Evolutionary conservation across 2,888 invertebrate genomes (phyloP).

Genomic region (Heliconius erato): DNA sequence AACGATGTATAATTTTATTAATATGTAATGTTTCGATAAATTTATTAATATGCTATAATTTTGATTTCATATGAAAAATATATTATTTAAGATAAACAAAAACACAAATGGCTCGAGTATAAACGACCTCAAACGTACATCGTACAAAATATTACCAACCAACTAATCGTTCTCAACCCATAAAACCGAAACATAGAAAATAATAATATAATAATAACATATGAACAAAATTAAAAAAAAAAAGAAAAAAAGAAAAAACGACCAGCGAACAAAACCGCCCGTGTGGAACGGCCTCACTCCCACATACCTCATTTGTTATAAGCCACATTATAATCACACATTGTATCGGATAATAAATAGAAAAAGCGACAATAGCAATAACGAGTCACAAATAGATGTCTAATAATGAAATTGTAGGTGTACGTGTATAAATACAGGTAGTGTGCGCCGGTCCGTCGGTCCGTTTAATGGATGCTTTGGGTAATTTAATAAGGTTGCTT

Average conservation of each 20-base stretch:
- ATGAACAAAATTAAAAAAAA: constrained; percentile 28
- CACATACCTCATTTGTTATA: constrained; percentile 80
- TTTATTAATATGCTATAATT: too few species aligned
- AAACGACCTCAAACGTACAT: not conserved
- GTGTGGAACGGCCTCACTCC: constrained; percentile 76
- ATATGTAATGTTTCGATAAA: not conserved
- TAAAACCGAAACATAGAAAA: not conserved
- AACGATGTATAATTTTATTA: not conserved
- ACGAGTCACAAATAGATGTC: constrained; percentile 81
- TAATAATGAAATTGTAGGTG: constrained; percentile 80
- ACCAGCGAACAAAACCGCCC: constrained; percentile 62
- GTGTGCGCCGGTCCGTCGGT: constrained; percentile 77
- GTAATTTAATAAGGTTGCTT: constrained; percentile 74
- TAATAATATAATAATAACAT: constrained; percentile 23
- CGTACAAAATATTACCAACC: not conserved
- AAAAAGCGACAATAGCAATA: constrained; percentile 85
- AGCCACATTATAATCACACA: constrained; percentile 83
- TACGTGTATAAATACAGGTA: constrained; percentile 81
- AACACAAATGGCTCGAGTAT: not conserved
- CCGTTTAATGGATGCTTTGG: constrained; percentile 75
- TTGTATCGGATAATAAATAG: constrained; percentile 83
- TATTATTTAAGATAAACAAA: too few species aligned
- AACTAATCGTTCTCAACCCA: not conserved
- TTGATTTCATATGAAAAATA: too few species aligned
- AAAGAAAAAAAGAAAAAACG: constrained; percentile 50